Evolutionary conservation across 2,888 invertebrate species (phyloP), one percentile per base, ranked within the genome.

Genomic region (Stenurella melanura): DNA sequence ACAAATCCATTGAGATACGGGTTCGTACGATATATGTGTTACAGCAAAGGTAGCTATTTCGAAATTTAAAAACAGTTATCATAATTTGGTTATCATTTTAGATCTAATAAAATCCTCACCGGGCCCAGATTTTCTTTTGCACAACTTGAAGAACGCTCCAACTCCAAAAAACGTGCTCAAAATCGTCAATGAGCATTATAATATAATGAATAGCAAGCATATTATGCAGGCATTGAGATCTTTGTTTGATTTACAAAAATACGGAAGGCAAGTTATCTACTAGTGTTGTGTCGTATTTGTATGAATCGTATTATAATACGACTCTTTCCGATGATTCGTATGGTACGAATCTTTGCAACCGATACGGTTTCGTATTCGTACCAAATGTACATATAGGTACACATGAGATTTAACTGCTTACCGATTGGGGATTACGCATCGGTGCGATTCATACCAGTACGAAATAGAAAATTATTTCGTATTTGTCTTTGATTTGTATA

Each of bases 201-300:
- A 89, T 87, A 87, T 88, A 78, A 85, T 93, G 91, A 92, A 91
- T 42, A 90, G 90, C 75, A 90, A 88, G 63, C 93, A 94, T 85
- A 87, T 92, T 83, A 85, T 93, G 82, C 91, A 92, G 81, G 93
- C 93, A 0, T 85, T 94, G 38, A 87, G 91, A 18, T 87, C 90
- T 15, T 86, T 94, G 26, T 93, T 93, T 85, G 88, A 89, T 56
- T 86, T 93, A 61, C 92, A 93, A 82, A 93, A 91, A 86, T 85
- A 89, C 78, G 90, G 90, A 85, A 90, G 89, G 92, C 88, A 85
- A 80, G 78, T 77, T 6, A 5, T 11, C n/a, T n/a, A n/a, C n/a
- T n/a, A n/a, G n/a, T n/a, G n/a, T n/a, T n/a, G n/a, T n/a, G n/a
- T n/a, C n/a, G n/a, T n/a, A n/a, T n/a, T n/a, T n/a, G n/a, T n/a